Percentiles rank a stretch among this genome's conserved stretches.
Conservation (phyloP, 2,797 vertebrate species). For the Enteromius unitaeniatus region DNA sequence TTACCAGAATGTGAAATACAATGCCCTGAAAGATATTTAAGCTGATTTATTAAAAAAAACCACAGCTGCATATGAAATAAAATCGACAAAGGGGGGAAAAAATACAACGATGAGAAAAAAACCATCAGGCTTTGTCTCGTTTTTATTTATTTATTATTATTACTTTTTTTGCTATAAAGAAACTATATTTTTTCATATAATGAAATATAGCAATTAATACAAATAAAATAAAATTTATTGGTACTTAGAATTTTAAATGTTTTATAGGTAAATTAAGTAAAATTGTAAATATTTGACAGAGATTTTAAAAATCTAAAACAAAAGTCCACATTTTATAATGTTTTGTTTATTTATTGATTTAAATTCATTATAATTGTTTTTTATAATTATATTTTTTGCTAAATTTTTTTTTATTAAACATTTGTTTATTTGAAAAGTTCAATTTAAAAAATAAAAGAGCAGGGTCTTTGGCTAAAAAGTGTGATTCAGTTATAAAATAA, state of each 20-base stretch:
- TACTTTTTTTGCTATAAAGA: constrained; percentile 9
- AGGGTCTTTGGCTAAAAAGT: neutral
- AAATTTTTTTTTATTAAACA: too few species aligned
- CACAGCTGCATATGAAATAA: constrained; percentile 54
- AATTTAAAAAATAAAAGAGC: neutral
- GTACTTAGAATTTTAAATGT: constrained; percentile 37
- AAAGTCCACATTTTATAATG: neutral
- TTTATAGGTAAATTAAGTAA: neutral
- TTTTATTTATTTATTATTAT: constrained; percentile 1
- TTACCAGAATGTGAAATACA: constrained; percentile 64
- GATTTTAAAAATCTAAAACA: neutral
- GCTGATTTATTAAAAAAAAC: constrained; percentile 52
- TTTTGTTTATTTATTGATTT: neutral
- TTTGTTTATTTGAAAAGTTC: neutral
- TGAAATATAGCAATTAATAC: neutral
- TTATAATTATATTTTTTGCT: neutral
- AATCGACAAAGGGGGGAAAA: constrained; percentile 45
- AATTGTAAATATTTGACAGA: constrained; percentile 12
- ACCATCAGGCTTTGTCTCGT: constrained; percentile 51
- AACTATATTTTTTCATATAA: constrained; percentile 53
- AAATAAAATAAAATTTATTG: constrained; percentile 17
- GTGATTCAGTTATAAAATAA: constrained; percentile 5
- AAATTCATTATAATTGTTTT: neutral
- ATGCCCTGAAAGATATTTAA: constrained; percentile 57
- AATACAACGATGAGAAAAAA: constrained; percentile 54